Evolutionary conservation across 2,888 invertebrate species (phyloP), one percentile per base, ranked within the genome.

Genomic region (Automeris io): DNA sequence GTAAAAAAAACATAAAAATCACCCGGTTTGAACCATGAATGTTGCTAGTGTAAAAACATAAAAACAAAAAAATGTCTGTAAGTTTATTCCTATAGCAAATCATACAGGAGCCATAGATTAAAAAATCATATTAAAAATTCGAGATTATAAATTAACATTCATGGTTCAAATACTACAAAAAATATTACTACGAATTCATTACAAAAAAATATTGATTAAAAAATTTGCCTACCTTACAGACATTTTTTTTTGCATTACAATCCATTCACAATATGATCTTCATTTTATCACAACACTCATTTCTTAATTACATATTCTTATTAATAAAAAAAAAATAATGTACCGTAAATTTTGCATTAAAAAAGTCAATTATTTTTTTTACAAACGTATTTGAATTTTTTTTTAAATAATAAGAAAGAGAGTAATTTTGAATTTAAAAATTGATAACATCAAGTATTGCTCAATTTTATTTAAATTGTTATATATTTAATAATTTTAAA

Each of bases 171-270:
- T 41, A 34, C 43, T 48, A 52, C 9, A 38, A 33, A 33, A 8
- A 18, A 22, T 29, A 33, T 35, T 19, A 41, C 51, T 53, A 55
- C 48, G 39, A 56, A 54, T 47, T 53, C 40, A 40, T 44, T 47
- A 43, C 68, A 58, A 51, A 69, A 69, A 59, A 57, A 50, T 53
- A 63, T 57, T 61, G n/a, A n/a, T n/a, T 65, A 47, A 37, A 48
- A 63, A 83, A 68, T 61, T 58, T 81, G 83, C 86, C 85, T 86
- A 86, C 86, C 86, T 86, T 85, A 86, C 85, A 86, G 85, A 86
- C 85, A 83, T 79, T 79, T 76, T 67, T 64, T 50, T 50, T 37
- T 46, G 52, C 57, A 59, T 62, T 77, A 82, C 80, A 76, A 75
- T 75, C 81, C 78, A 80, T 83, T 85, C 82, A 81, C 82, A 80